Evolutionary conservation across 2,113 vertebrate species (phyloP).

Genomic region (Labrus mixtus): DNA sequence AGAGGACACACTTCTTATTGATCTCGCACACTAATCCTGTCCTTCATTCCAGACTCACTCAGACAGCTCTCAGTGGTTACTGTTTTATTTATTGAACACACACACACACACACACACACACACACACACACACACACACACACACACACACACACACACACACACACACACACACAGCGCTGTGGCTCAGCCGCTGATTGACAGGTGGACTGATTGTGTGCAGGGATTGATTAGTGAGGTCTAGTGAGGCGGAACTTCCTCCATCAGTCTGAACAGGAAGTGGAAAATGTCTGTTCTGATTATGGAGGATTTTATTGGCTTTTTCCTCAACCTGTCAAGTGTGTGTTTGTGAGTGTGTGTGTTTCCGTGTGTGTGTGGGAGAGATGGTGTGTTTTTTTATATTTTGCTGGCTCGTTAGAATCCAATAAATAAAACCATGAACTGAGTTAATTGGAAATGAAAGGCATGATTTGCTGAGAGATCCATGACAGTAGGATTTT

Average conservation of each 20-base stretch:
- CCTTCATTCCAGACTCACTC: conserved; percentile 23
- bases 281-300: conserved; percentile 36
- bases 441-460: conserved; percentile 16
- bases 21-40: conserved; percentile 20
- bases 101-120: conserved; percentile 23
- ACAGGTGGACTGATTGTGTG: conserved; percentile 61
- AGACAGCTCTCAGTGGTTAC: conserved; percentile 29
- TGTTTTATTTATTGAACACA: conserved; percentile 43
- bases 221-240: conserved; percentile 60
- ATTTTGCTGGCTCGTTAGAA: background rate
- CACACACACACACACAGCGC: background rate
- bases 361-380: too few species aligned
- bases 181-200: conserved; percentile 47
- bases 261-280: conserved; percentile 51
- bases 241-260: conserved; percentile 58
- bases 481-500: too few species aligned
- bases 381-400: too few species aligned
- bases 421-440: conserved; percentile 5
- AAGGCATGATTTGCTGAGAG: background rate
- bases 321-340: background rate
- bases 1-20: conserved; percentile 24
- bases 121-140: conserved; percentile 8
- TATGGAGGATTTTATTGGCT: conserved; percentile 3
- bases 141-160: conserved; percentile 20
- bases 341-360: background rate